Base-by-base conservation (phyloP, 2,888 invertebrate species). In the Copidosoma aretas region DNA sequence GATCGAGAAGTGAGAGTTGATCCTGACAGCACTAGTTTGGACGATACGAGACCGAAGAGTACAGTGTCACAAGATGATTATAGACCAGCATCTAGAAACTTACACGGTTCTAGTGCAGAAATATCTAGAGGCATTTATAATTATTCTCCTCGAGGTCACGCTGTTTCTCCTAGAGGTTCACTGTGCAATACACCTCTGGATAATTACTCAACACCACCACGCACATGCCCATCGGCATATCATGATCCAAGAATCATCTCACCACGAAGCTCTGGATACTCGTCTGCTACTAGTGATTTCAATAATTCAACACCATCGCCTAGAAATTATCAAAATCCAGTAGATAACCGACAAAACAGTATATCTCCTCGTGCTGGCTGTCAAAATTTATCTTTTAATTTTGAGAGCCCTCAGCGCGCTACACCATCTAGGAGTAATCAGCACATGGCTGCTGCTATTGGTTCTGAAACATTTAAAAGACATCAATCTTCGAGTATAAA, bases 11-110 rank as follows among this genome's bases (percentile, higher is more conserved):
- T 87, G 0, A 91, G 91, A 80, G 91, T 91, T 74, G 92, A 91
- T 77, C 91, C 92, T 0, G 92, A 92, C 77, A 92, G 92, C 17
- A 92, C 92, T 1, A 92, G 83, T 65, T 68, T 83, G 12, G 83
- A 84, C 32, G 83, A 84, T n/a, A 73, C 71, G 8, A 78, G 83
- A 71, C 83, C 83, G 4, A 77, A 79, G 65, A 82, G 82, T 64
- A 73, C 78, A 4, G 66, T 81, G 14, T 81, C 82, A 0, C 83
- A 82, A 49, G 83, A 83, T 17, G 82, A 82, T 24, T 79, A 81
- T 49, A 76, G 81, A 62, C 80, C 82, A 10, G 77, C 78, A 10
- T 82, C 83, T 1, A 74, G 80, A 67, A 83, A 79, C 68, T 64
- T 79, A 19, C 80, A 79, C 46, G 81, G 80, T 67, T 77, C 81